Conservation (phyloP, 2,113 vertebrate genomes). For the Antennarius striatus region DNA sequence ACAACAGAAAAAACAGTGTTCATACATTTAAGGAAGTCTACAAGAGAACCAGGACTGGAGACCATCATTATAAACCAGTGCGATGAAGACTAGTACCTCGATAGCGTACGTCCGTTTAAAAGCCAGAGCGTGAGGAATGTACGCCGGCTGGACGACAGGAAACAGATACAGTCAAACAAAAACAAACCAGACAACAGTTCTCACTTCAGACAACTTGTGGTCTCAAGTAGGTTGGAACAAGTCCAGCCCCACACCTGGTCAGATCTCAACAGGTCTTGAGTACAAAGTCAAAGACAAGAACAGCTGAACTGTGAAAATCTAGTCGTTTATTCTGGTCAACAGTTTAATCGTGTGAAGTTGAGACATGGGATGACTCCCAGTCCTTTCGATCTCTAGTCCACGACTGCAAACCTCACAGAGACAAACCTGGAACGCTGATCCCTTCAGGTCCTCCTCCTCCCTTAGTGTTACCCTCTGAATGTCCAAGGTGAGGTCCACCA, state of each 20-base stretch:
- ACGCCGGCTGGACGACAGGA: slow-evolving; percentile 83
- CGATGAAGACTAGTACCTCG: slow-evolving; percentile 81
- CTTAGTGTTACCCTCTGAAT: slow-evolving; percentile 64
- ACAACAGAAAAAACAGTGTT: not conserved
- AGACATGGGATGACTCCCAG: no score
- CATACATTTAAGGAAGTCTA: not conserved
- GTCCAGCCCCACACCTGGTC: no score
- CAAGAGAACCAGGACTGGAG: not conserved
- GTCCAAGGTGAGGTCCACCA: slow-evolving; percentile 68
- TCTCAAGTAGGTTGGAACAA: no score
- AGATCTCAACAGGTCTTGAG: no score
- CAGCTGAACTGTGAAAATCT: no score
- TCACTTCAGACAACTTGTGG: no score
- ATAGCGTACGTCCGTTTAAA: slow-evolving; percentile 87
- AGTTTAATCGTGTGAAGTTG: no score
- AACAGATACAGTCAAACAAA: slow-evolving; percentile 14
- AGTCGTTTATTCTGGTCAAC: no score
- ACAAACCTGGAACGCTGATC: slow-evolving; percentile 4
- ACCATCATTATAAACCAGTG: not conserved
- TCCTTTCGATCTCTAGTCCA: not conserved
- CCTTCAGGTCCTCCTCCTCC: slow-evolving; percentile 59
- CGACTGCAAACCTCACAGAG: not conserved
- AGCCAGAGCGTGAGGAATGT: slow-evolving; percentile 92
- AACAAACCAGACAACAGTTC: no score
- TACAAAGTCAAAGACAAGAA: no score